phyloP scores from a whole-genome alignment of 1,140 invertebrate species.

The Agrypnia vestita region DNA sequence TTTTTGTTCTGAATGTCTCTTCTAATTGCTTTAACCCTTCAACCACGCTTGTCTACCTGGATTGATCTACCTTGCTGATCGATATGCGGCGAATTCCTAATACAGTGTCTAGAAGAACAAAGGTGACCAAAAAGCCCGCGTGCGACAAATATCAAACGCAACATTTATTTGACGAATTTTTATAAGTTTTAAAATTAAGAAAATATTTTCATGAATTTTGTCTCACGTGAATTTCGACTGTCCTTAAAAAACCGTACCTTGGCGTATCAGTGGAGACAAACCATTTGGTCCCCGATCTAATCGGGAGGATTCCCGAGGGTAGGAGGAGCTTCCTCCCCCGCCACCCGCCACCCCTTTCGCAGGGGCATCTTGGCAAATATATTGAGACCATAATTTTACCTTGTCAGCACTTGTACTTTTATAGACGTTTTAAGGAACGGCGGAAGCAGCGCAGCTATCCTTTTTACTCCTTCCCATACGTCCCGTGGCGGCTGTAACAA shows the following conservation, averaged over 20 bases:
- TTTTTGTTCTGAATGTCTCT: no score
- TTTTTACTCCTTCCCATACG: constrained; percentile 16
- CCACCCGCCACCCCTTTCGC: constrained; percentile 61
- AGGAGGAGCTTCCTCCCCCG: constrained; percentile 65
- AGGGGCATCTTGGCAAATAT: constrained; percentile 59
- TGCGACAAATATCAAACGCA: no score
- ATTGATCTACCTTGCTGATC: no score
- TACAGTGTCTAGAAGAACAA: no score
- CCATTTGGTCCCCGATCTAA: constrained; percentile 69
- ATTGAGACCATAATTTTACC: constrained; percentile 62
- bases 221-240: neutral
- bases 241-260: constrained; percentile 37
- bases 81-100: no score
- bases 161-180: no score
- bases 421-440: constrained; percentile 60
- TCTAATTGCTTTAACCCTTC: no score
- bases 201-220: no score
- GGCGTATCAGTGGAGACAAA: constrained; percentile 51
- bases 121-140: no score
- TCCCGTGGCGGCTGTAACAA: no score
- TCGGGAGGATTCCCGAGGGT: constrained; percentile 67
- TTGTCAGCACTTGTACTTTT: constrained; percentile 62
- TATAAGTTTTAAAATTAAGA: no score
- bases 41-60: no score
- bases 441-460: constrained; percentile 43